Conservation (phyloP, 2,797 vertebrate genomes). For the Anolis apletophallus region DNA sequence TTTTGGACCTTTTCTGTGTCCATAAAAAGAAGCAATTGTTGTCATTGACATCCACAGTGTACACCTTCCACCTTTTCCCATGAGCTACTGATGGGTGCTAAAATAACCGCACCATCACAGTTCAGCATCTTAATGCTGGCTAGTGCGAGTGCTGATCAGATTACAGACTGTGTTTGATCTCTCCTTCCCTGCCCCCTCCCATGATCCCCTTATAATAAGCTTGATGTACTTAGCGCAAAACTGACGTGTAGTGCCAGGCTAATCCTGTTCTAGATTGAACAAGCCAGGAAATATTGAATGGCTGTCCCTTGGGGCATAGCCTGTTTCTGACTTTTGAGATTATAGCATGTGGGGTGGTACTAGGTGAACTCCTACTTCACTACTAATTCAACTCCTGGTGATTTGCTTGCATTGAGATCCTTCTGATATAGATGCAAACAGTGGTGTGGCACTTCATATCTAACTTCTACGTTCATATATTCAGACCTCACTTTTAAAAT, state of each 20-base stretch:
- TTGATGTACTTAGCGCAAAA: slow-evolving; percentile 1
- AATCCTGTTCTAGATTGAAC: background rate
- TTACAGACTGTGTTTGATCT: background rate
- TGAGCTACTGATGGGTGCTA: background rate
- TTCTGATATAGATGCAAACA: background rate
- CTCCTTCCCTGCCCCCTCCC: background rate
- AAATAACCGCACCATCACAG: too few species aligned
- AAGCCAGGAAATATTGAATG: background rate
- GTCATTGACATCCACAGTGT: background rate
- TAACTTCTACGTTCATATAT: background rate
- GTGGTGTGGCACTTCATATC: background rate
- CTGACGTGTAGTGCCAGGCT: background rate
- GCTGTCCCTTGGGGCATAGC: background rate
- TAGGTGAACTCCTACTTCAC: background rate
- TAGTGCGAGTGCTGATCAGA: background rate
- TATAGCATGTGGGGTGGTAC: background rate
- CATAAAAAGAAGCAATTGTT: background rate
- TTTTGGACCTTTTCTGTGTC: background rate
- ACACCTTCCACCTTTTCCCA: background rate
- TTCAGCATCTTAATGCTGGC: background rate
- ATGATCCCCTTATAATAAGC: background rate
- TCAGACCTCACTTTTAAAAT: background rate
- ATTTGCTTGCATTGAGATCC: background rate
- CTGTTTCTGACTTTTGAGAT: background rate
- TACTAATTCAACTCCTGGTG: background rate